Evolutionary conservation across 2,797 vertebrate species (phyloP).

Genomic region (Crocodylus rhombifer): DNA sequence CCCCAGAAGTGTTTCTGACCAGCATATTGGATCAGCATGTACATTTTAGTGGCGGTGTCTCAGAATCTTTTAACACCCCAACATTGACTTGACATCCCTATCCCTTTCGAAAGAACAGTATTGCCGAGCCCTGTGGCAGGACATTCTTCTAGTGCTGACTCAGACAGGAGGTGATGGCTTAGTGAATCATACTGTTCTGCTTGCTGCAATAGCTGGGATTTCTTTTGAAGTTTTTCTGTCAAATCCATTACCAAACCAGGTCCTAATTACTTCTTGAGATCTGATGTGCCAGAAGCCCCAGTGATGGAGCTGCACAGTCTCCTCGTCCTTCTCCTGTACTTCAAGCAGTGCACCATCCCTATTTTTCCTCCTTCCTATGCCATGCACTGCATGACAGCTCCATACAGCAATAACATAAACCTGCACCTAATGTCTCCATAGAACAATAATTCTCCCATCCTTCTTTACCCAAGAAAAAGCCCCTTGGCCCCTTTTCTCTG

Average conservation of each 20-base stretch:
- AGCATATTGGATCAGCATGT: background rate
- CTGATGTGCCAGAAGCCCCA: background rate
- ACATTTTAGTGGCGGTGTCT: background rate
- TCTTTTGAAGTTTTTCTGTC: slow-evolving; percentile 45
- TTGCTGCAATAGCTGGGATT: slow-evolving; percentile 32
- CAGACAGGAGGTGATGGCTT: slow-evolving; percentile 21
- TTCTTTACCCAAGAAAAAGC: slow-evolving; percentile 28
- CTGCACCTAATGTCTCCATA: background rate
- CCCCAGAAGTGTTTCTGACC: background rate
- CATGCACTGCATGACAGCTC: background rate
- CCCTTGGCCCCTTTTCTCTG: slow-evolving; percentile 1
- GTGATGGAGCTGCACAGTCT: background rate
- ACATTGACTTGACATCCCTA: background rate
- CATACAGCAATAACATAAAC: background rate
- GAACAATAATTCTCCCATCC: background rate
- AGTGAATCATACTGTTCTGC: slow-evolving; percentile 51
- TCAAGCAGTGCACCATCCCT: background rate
- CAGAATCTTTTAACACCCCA: background rate
- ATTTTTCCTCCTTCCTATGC: background rate
- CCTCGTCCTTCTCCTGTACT: background rate
- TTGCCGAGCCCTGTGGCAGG: background rate
- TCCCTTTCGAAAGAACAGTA: background rate
- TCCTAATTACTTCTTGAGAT: slow-evolving; percentile 41
- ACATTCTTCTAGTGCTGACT: slow-evolving; percentile 53
- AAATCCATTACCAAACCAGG: slow-evolving; percentile 64